Conservation (phyloP, 2,113 vertebrate species). For the Alligator sinensis region DNA sequence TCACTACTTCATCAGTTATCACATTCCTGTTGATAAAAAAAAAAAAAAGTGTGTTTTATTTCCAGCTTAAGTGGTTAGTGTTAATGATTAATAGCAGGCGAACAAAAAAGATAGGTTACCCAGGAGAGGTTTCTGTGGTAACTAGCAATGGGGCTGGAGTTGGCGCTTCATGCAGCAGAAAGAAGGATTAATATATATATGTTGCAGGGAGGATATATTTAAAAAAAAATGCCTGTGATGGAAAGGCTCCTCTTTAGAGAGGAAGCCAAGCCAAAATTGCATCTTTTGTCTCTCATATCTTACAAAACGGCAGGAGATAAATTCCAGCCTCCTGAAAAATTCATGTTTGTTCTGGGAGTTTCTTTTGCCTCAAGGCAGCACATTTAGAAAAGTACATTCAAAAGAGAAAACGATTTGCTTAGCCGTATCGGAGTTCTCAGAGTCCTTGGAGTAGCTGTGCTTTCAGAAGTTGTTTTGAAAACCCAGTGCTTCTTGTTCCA, state of each 20-base stretch:
- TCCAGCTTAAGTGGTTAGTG: not conserved
- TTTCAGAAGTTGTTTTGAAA: rapidly evolving
- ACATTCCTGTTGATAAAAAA: not conserved
- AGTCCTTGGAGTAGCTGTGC: not conserved
- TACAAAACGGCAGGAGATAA: slow-evolving; percentile 41
- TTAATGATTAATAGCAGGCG: not conserved
- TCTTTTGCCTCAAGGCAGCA: slow-evolving; percentile 40
- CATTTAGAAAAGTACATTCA: slow-evolving; percentile 54
- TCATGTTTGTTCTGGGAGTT: slow-evolving; percentile 59
- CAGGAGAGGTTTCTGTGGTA: not conserved
- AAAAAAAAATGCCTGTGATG: not conserved
- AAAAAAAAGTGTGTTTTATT: not conserved
- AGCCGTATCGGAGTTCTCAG: not conserved
- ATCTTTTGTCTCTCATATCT: slow-evolving; percentile 31
- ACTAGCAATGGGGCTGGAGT: not conserved
- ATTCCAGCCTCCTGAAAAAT: slow-evolving; percentile 62
- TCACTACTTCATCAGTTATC: not conserved
- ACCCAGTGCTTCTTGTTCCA: not conserved
- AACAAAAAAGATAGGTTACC: not conserved
- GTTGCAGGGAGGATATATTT: not conserved
- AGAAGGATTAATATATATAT: not conserved
- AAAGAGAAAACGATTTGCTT: slow-evolving; percentile 6
- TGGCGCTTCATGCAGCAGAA: not conserved
- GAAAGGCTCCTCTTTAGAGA: not conserved
- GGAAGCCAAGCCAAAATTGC: slow-evolving; percentile 20